Base-by-base conservation (phyloP, 1,140 invertebrate species). In the Drosophila insularis region DNA sequence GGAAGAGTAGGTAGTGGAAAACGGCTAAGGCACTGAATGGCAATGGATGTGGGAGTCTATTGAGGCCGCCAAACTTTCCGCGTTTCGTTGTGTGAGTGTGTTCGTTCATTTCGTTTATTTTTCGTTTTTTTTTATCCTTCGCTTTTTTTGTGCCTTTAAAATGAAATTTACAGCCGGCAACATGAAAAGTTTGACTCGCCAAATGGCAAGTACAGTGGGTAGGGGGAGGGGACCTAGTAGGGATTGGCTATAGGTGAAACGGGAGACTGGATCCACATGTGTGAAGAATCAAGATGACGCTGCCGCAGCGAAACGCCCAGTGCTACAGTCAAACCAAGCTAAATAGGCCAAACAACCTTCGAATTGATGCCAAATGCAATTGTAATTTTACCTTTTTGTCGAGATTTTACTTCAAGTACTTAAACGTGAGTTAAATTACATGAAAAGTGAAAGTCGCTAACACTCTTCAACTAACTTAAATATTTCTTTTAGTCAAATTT, bases 231-330 rank as follows among this genome's bases (percentile, higher is more conserved):
- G 74, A 64, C 58, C 67, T 37, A 80, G 43, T 63, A 63, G 39
- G 61, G 35, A 35, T 37, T 37, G 37, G 10, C 4, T 54, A 23
- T 13, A 40, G 3, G 4, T 7, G 11, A n/a, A 8, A 10, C 31
- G 56, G 23, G 19, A 32, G 7, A 17, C 14, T 43, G 17, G 2
- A 46, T 46, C 43, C 76, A 71, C 61, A 71, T 79, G 82, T 87
- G 84, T 79, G 76, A 87, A 77, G 72, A 86, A 86, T 87, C 82
- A 87, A 87, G 82, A 71, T 72, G 82, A 82, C 43, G 43, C 43
- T 19, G 19, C 17, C 43, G 27, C 35, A 37, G 35, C 11, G 4
- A 37, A 50, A 19, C 27, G 17, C 43, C 8, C 17, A 10, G 6
- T 5, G 4, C 43, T 75, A 75, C 73, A 75, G 72, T 35, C 11